Evolutionary conservation across 1,140 invertebrate genomes (phyloP), one percentile per base, ranked within the genome.

Genomic region (Streblospio benedicti): DNA sequence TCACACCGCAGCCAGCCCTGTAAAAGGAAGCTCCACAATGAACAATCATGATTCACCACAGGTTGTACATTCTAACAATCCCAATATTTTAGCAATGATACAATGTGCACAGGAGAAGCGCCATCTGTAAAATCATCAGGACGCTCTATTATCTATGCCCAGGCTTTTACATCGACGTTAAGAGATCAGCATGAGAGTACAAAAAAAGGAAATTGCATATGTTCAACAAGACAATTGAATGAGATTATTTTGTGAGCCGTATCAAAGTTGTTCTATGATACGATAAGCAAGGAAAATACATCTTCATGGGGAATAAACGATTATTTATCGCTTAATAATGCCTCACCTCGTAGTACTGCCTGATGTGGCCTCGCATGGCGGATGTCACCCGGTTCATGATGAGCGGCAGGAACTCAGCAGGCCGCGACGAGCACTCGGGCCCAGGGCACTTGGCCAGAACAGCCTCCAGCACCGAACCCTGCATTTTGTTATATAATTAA

Each of bases 1-100:
- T 95, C 91, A 75, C 93, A 97, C 16, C 87, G 84, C 67, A 94
- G 70, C 83, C 85, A 86, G 51, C 86, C 85, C 80, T 83, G 60
- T 27, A 69, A 70, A 28, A 5, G 47, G 18, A n/a, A 27, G 41
- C 45, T 59, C 2, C 14, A 43, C 27, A 1, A 35, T 32, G 23
- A 45, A 38, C 20, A 25, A 18, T 20, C 25, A 1, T 38, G 18
- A 49, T 43, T 20, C 28, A 18, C 12, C 4, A 20, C 14, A 9
- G 41, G 31, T 4, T 20, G 31, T 4, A 18, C 23, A 9, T 35
- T 32, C 20, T 43, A 18, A 14, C n/a, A 41, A 6, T 18, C 44
- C 2, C 25, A n/a, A 32, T 54, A 20, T 4, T n/a, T 4, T 20
- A 54, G n/a, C n/a, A 57, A 54, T 18, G 18, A 30, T 5, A 18